These are phyloP conservation scores for Acrocephalus kingi DNA, from an alignment of 2,113 vertebrate genomes.

Conservation along the genomic window DNA sequence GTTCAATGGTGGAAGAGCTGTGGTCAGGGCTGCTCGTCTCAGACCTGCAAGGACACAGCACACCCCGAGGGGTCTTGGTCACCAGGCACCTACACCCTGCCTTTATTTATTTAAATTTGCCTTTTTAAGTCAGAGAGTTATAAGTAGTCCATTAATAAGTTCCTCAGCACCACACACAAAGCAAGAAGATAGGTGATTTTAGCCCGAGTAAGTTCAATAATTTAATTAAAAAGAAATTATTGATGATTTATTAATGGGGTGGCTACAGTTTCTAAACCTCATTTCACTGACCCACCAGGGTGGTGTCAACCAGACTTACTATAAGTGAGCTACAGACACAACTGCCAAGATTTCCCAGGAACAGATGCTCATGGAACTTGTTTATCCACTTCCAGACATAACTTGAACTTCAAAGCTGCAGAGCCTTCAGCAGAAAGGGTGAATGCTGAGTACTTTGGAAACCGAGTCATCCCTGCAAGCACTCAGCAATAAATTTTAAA, in stretches of 20 bases:
- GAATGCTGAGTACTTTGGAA: neutral
- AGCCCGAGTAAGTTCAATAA: neutral
- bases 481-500: neutral
- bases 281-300: neutral
- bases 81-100: neutral
- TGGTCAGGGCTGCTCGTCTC: conserved; percentile 85
- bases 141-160: neutral
- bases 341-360: neutral
- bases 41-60: conserved; percentile 66
- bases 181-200: neutral
- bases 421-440: neutral
- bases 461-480: neutral
- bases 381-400: neutral
- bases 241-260: neutral
- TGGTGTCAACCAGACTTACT: neutral
- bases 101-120: neutral
- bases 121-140: neutral
- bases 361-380: neutral
- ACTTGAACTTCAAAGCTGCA: conserved; percentile 7
- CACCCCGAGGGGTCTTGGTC: neutral
- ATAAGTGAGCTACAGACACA: neutral
- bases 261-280: neutral
- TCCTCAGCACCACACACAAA: neutral
- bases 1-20: conserved; percentile 82
- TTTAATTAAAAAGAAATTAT: neutral